phyloP scores from a whole-genome alignment of 2,113 vertebrate species.

The Gymnocephalus cernua region DNA sequence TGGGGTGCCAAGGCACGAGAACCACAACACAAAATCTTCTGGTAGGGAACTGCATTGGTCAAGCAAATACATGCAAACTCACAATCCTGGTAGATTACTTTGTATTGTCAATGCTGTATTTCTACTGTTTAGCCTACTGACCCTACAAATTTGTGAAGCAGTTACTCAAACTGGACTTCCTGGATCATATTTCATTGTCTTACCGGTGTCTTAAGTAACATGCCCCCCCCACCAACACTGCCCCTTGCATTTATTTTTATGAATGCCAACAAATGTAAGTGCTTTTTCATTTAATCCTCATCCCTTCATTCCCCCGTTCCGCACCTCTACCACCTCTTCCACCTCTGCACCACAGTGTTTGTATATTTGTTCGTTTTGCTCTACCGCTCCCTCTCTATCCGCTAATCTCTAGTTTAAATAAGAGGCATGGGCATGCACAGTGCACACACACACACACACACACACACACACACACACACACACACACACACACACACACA shows the following conservation, averaged over 20 bases:
- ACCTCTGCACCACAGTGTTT: conserved; percentile 52
- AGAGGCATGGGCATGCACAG: conserved; percentile 37
- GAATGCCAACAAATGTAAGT: neutral
- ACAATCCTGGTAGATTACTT: neutral
- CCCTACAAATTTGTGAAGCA: neutral
- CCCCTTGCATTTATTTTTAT: neutral
- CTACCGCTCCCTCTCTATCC: conserved; percentile 60
- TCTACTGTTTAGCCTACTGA: neutral
- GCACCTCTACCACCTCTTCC: conserved; percentile 39
- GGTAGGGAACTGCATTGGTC: neutral
- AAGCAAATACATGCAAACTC: neutral
- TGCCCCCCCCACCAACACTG: neutral
- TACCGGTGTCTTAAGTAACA: neutral
- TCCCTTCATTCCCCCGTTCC: conserved; percentile 1
- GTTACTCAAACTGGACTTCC: neutral
- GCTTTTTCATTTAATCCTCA: conserved; percentile 17
- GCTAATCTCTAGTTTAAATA: conserved; percentile 80
- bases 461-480: conserved; percentile 13
- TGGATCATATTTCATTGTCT: neutral
- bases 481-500: conserved; percentile 1
- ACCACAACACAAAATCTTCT: neutral
- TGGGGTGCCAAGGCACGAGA: neutral
- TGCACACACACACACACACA: neutral
- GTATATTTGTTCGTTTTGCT: conserved; percentile 70
- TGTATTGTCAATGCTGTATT: neutral